Evolutionary conservation across 2,888 invertebrate genomes (phyloP).

Genomic region (Callosobruchus maculatus): DNA sequence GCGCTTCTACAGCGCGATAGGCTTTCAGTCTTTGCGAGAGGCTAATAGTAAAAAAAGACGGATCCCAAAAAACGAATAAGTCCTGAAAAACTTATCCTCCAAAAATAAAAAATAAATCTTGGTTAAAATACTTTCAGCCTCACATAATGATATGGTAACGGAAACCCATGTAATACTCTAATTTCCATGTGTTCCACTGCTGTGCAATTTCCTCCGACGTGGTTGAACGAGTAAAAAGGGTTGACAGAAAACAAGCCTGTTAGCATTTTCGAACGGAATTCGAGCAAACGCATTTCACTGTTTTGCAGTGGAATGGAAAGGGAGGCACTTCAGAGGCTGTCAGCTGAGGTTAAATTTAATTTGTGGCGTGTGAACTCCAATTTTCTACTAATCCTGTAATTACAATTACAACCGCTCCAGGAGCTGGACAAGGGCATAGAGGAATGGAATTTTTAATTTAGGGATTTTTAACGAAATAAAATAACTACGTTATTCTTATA

Average conservation of each 20-base stretch:
- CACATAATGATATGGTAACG: too few relatives aligned
- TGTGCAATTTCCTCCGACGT: background rate
- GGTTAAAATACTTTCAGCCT: too few relatives aligned
- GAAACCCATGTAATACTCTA: too few relatives aligned
- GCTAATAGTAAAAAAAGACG: too few relatives aligned
- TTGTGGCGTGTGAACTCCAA: background rate
- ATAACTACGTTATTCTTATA: background rate
- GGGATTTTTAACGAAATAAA: background rate
- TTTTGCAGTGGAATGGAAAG: background rate
- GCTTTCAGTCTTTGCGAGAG: too few relatives aligned
- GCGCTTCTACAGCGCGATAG: too few relatives aligned
- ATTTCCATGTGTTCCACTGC: too few relatives aligned
- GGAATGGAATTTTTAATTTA: background rate
- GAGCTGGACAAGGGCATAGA: background rate
- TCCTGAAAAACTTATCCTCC: too few relatives aligned
- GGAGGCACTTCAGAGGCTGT: background rate
- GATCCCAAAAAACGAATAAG: too few relatives aligned
- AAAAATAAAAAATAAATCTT: too few relatives aligned
- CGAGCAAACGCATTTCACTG: background rate
- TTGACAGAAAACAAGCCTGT: background rate
- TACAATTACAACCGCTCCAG: background rate
- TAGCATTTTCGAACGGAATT: background rate
- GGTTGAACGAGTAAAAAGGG: background rate
- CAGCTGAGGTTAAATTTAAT: background rate
- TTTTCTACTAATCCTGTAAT: background rate